Base-by-base conservation (phyloP, 2,113 vertebrate genomes). In the Oxygymnocypris stewartii region DNA sequence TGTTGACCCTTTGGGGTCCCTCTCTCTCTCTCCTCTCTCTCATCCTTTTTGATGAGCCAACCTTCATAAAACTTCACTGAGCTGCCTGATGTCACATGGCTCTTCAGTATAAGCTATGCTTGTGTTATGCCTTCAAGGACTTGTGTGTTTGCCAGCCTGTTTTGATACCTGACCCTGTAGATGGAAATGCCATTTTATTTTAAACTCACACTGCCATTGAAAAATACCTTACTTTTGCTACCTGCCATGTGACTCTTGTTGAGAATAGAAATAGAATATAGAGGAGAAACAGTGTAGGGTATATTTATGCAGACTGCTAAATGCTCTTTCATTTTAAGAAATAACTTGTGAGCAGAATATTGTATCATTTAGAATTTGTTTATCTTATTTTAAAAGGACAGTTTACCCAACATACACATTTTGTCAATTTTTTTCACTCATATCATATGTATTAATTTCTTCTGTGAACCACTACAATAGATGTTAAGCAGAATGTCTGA, bases 61-160 rank as follows among this genome's bases (percentile, higher is more conserved):
- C 85, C n/a, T 86, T 89, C 31, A 0, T 73, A 87, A 79, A 85
- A 74, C 28, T 82, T 74, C 44, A 67, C 78, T 81, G 23, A 71
- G 85, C 77, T 85, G 59, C 76, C 82, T 8, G 77, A 94, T 94
- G 91, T 92, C 82, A 82, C 86, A 75, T 51, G 87, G 87, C 86
- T 89, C 47, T 89, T 86, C 86, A 90, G 91, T 82, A 79, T 87
- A 84, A 76, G 23, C 63, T 86, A 25, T 40, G 78, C 16, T 54
- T 83, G 79, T 87, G 42, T 74, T 54, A 25, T 63, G 79, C 63
- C 59, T 42, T 61, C 57, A 81, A 78, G 12, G 44, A 84, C 47
- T 57, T n/a, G 7, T 89, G 88, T 90, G 87, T 67, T 88, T 73
- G 51, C 67, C 89, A 91, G 79, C 91, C 91, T 91, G 79, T 91